Base-by-base conservation (phyloP, 2,888 invertebrate species). In the Urechis unicinctus region DNA sequence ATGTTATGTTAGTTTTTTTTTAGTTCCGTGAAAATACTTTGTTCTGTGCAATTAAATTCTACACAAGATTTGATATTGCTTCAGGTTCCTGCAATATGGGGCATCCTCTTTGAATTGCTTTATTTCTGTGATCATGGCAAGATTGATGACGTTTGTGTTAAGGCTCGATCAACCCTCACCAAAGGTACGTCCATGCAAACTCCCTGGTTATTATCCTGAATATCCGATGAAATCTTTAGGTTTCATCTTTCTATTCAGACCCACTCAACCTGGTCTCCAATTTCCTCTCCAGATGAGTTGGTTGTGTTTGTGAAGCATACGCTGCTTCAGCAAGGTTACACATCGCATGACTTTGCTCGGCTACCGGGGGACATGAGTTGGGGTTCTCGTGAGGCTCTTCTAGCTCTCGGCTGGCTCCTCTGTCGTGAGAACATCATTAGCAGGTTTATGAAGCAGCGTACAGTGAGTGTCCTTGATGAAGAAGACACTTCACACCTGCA, bases 351-450 rank as follows among this genome's bases (percentile, higher is more conserved):
- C 24, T 71, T 76, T 59, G 61, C 68, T 1, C 46, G 46, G n/a
- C 62, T 75, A 22, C 70, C 71, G 2, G 62, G 61, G 50, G 69
- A 71, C 64, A 66, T 69, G 66, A 53, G 52, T 4, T 58, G 53
- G 9, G 74, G 75, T 1, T 74, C 74, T 57, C 59, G 75, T 26
- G 74, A 75, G 53, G 60, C 75, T 17, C 60, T 76, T 51, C 63
- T 75, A 45, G 74, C 72, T 1, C 60, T 74, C 49, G 75, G 71
- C 24, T 76, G 75, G 75, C 60, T 75, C 50, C 48, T 75, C 49
- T 70, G 70, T 56, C 68, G 68, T 55, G 69, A 72, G 50, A 58
- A 61, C 47, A 45, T 76, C 3, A 62, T 74, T 21, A 67, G 66
- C 31, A 66, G 66, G 53, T 71, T 75, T 52, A 71, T 72, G 66